Evolutionary conservation across 1,140 invertebrate species (phyloP).

Genomic region (Drosophila insularis): DNA sequence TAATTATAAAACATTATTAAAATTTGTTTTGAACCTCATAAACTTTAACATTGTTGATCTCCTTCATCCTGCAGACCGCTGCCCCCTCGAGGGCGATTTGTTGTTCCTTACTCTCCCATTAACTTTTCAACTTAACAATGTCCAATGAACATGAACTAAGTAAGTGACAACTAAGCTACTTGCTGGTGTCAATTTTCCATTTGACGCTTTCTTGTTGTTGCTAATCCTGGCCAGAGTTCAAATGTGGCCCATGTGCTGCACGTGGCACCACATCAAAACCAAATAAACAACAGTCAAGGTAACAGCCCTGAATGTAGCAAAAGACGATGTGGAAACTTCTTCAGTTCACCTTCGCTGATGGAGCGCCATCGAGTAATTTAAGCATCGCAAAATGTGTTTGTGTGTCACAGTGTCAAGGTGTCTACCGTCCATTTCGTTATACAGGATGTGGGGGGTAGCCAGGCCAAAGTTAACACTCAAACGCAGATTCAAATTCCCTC

Average conservation of each 20-base stretch:
- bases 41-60: not conserved
- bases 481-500: constrained; percentile 31
- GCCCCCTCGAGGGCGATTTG: constrained; percentile 22
- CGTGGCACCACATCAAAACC: constrained; percentile 20
- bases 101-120: constrained; percentile 16
- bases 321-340: constrained; percentile 4
- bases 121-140: constrained; percentile 20
- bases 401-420: constrained; percentile 77
- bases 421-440: not conserved
- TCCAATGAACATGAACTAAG: not conserved
- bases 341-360: constrained; percentile 16
- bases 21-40: not conserved
- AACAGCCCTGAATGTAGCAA: constrained; percentile 47
- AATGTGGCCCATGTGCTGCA: not conserved
- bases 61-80: not conserved
- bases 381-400: constrained; percentile 37
- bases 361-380: constrained; percentile 39
- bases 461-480: constrained; percentile 43
- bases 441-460: not conserved
- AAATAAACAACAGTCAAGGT: constrained; percentile 59
- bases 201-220: not conserved
- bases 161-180: constrained; percentile 1
- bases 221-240: constrained; percentile 29
- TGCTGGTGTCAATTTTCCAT: not conserved
- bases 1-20: not conserved